Base-by-base conservation (phyloP, 2,888 invertebrate genomes). In the Halictus ligatus region DNA sequence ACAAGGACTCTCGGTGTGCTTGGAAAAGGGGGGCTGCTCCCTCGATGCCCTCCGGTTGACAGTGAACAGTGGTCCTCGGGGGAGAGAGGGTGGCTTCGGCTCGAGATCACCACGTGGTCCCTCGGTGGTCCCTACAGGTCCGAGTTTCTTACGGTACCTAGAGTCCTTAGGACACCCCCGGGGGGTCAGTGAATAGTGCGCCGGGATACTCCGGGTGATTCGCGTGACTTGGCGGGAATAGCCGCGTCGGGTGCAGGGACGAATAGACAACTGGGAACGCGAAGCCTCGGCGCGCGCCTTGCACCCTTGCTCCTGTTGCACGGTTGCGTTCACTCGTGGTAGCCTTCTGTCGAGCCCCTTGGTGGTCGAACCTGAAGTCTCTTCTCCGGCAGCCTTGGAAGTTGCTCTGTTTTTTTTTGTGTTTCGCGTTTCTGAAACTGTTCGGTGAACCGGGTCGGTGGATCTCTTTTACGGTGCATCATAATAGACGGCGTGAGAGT, bases 241-340 rank as follows among this genome's bases (percentile, higher is more conserved):
- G 67, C 21, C 15, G 67, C 35, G 15, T 35, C 18, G 67, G 4
- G 75, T 83, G 84, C 74, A 1, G 69, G 69, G 58, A 50, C 77
- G n/a, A 74, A 43, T 40, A 50, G 25, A 50, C 29, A 54, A 58
- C 25, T 69, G 75, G n/a, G n/a, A 75, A 21, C 75, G 72, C 54
- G 75, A 48, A 54, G 83, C 84, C 84, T 83, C 84, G 84, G 84
- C 82, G 48, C 15, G 15, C 15, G 15, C 13, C 25, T 60, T 72
- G 74, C 25, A 35, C 7, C 25, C 54, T 21, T 35, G 35, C 35
- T n/a, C 54, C 5, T 54, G 18, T n/a, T 60, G 15, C n/a, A 15
- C 50, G 15, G 58, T 43, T 15, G 6, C 21, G 60, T 2, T 15
- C 29, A 15, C 10, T n/a, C n/a, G 54, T n/a, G 54, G n/a, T 54